A percentile compares a stretch with the other conserved stretches of the same genome.
Conservation (phyloP, 2,888 invertebrate genomes). For the Microctonus brassicae region DNA sequence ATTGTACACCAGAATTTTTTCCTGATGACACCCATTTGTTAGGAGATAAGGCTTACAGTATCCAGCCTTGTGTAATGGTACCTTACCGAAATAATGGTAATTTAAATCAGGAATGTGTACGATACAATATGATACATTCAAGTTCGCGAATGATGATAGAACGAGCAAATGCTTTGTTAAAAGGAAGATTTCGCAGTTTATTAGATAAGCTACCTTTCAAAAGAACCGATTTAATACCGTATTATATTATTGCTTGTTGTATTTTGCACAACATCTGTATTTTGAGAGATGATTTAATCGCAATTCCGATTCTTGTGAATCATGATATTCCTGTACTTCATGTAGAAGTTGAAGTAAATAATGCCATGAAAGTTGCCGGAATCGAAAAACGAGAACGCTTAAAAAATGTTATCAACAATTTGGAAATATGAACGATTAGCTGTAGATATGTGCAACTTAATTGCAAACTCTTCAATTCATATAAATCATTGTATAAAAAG, state of each 20-base stretch:
- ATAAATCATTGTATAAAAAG: background rate
- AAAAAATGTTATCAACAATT: background rate
- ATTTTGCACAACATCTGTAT: conserved; percentile 33
- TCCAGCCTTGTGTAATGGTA: conserved; percentile 15
- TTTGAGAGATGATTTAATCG: conserved; percentile 23
- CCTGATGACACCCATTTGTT: conserved; percentile 24
- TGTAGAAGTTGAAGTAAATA: conserved; percentile 1
- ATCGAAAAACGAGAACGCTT: conserved; percentile 4
- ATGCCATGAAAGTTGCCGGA: background rate
- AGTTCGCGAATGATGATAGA: conserved; percentile 26
- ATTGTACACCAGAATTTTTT: conserved; percentile 26
- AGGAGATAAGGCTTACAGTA: conserved; percentile 27
- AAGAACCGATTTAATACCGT: conserved; percentile 26
- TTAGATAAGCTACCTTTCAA: conserved; percentile 13
- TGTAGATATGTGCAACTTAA: background rate
- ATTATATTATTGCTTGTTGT: conserved; percentile 19
- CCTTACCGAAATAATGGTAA: conserved; percentile 30
- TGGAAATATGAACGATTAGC: background rate
- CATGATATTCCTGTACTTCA: background rate
- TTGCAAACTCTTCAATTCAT: background rate
- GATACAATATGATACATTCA: conserved; percentile 17
- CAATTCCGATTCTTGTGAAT: too few species aligned
- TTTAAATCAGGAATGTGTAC: background rate
- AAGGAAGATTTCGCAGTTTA: conserved; percentile 27
- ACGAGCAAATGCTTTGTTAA: conserved; percentile 16